Evolutionary conservation across 2,113 vertebrate species (phyloP).

Genomic region (Gnathonemus echidnorhynchus): DNA sequence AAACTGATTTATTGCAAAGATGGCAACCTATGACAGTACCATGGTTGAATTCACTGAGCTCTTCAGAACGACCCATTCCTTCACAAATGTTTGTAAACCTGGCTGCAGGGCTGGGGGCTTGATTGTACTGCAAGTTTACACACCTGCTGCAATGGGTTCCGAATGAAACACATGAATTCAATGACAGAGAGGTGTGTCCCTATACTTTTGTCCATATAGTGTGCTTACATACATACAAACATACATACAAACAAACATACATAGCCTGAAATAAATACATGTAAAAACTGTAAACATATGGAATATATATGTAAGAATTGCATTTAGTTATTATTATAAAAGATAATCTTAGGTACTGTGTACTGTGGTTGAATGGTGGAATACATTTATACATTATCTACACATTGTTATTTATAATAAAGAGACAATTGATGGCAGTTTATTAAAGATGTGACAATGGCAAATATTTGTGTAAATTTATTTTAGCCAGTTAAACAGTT

Average conservation of each 20-base stretch:
- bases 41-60: not conserved
- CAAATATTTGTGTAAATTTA: not conserved
- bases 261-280: not conserved
- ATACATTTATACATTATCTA: not conserved
- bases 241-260: no score
- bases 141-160: no score
- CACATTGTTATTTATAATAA: not conserved
- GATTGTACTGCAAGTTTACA: no score
- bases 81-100: no score
- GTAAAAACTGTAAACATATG: not conserved
- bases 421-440: not conserved
- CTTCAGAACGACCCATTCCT: no score
- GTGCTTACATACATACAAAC: no score
- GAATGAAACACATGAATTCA: no score
- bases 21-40: not conserved
- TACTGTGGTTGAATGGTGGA: not conserved
- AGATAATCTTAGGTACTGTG: not conserved
- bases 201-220: no score
- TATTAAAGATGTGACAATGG: not conserved
- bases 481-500: not conserved
- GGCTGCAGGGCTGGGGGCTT: no score
- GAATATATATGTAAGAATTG: not conserved
- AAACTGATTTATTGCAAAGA: no score
- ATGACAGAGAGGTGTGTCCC: no score
- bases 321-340: not conserved